Evolutionary conservation across 2,888 invertebrate genomes (phyloP).

Genomic region (Eupithecia subumbrata): DNA sequence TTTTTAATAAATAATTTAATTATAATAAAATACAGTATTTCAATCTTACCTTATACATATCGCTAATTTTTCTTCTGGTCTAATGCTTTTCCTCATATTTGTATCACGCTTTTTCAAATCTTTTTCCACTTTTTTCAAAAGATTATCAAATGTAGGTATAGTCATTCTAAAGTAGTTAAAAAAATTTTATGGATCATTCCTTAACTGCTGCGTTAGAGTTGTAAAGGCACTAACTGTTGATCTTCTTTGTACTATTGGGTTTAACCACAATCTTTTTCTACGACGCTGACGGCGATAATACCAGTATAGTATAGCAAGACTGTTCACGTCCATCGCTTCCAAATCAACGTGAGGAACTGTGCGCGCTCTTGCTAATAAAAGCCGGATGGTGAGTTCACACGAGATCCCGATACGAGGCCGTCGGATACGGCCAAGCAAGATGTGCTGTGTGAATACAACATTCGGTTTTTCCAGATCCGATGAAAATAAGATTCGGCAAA

Average conservation of each 20-base stretch:
- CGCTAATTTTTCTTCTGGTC: slow-evolving; percentile 46
- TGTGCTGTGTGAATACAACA: too few species aligned
- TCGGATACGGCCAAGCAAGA: too few species aligned
- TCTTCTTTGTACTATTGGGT: slow-evolving; percentile 45
- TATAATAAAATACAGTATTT: slow-evolving; percentile 41
- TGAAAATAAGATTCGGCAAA: too few species aligned
- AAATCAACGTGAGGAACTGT: slow-evolving; percentile 35
- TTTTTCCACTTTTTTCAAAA: slow-evolving; percentile 28
- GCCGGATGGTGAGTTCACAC: too few species aligned
- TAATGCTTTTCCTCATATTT: slow-evolving; percentile 46
- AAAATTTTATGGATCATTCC: slow-evolving; percentile 41
- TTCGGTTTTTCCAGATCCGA: too few species aligned
- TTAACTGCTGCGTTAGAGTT: slow-evolving; percentile 42
- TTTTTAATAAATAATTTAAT: slow-evolving; percentile 41
- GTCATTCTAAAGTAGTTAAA: slow-evolving; percentile 45
- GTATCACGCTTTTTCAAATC: slow-evolving; percentile 37
- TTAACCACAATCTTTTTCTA: slow-evolving; percentile 46
- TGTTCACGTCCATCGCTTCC: slow-evolving; percentile 44
- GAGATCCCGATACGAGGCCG: too few species aligned
- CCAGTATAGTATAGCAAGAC: slow-evolving; percentile 44
- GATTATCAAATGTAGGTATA: slow-evolving; percentile 42
- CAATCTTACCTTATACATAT: slow-evolving; percentile 45
- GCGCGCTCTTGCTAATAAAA: background rate
- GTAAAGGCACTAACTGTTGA: slow-evolving; percentile 39
- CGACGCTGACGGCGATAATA: slow-evolving; percentile 46